phyloP scores from a whole-genome alignment of 2,797 vertebrate species.

The Sebastes nivosus region DNA sequence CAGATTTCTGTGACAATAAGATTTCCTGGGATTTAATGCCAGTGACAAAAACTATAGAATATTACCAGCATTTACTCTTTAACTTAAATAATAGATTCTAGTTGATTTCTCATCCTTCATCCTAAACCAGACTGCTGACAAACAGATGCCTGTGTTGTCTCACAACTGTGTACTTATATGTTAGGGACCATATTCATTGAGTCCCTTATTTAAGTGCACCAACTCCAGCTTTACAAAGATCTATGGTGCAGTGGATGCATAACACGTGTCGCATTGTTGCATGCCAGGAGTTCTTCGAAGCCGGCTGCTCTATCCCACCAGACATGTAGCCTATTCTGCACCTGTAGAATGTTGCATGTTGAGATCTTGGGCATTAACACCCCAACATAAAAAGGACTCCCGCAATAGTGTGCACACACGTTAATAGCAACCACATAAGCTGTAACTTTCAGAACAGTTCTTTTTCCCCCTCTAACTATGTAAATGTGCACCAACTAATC shows the following conservation, averaged over 20 bases:
- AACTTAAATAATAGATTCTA: neutral
- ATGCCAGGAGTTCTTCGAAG: conserved; percentile 62
- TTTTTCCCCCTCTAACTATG: neutral
- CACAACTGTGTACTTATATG: neutral
- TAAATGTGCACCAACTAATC: conserved; percentile 20
- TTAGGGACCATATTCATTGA: neutral
- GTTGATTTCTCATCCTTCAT: neutral
- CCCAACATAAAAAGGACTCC: neutral
- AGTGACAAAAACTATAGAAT: neutral
- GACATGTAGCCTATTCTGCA: conserved; percentile 23
- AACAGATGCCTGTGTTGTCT: neutral
- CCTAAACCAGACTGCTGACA: neutral
- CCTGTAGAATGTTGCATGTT: conserved; percentile 32
- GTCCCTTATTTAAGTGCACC: neutral
- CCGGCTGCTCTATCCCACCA: conserved; percentile 15
- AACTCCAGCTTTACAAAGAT: conserved; percentile 40
- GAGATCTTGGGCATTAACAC: conserved; percentile 33
- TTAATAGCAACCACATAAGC: neutral
- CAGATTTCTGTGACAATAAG: neutral
- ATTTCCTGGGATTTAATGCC: neutral
- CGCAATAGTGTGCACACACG: neutral
- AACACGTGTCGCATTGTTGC: conserved; percentile 54
- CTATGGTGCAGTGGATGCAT: conserved; percentile 40
- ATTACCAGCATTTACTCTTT: neutral
- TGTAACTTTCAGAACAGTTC: neutral